Evolutionary conservation across 2,888 invertebrate species (phyloP).

Genomic region (Nymphalis polychloros): DNA sequence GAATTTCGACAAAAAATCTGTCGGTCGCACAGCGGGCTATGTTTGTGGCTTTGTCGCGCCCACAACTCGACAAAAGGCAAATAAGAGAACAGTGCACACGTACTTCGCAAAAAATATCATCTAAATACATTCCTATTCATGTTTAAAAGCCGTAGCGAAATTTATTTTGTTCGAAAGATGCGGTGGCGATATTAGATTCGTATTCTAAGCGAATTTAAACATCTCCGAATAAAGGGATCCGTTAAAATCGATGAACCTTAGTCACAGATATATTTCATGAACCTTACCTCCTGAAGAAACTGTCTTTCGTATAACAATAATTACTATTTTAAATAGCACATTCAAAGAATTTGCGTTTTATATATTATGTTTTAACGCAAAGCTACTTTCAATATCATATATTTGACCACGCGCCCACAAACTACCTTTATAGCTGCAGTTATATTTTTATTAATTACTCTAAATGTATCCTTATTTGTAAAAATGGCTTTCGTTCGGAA

Average conservation of each 20-base stretch:
- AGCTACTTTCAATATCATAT: no score
- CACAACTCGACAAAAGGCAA: conserved; percentile 79
- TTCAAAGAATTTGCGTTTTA: no score
- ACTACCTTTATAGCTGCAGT: no score
- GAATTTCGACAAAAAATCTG: conserved; percentile 69
- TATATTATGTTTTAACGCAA: no score
- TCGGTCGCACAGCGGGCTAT: conserved; percentile 75
- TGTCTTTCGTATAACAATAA: no score
- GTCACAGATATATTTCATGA: conserved; percentile 4
- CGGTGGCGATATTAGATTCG: conserved; percentile 79
- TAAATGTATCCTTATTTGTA: no score
- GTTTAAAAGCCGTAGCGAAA: conserved; percentile 80
- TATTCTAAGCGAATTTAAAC: conserved; percentile 52
- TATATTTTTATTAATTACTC: no score
- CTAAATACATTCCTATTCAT: conserved; percentile 78
- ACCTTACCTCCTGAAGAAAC: neutral
- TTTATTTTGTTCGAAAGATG: conserved; percentile 67
- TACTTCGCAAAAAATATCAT: conserved; percentile 70
- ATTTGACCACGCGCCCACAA: no score
- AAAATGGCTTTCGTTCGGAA: no score
- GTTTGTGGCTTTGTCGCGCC: conserved; percentile 81
- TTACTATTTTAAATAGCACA: no score
- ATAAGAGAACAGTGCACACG: conserved; percentile 75
- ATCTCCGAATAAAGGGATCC: conserved; percentile 40
- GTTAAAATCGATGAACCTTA: conserved; percentile 46